A percentile compares a stretch with the other conserved stretches of the same genome.
phyloP scores from a whole-genome alignment of 2,888 invertebrate genomes.

The Drosophila dives region DNA sequence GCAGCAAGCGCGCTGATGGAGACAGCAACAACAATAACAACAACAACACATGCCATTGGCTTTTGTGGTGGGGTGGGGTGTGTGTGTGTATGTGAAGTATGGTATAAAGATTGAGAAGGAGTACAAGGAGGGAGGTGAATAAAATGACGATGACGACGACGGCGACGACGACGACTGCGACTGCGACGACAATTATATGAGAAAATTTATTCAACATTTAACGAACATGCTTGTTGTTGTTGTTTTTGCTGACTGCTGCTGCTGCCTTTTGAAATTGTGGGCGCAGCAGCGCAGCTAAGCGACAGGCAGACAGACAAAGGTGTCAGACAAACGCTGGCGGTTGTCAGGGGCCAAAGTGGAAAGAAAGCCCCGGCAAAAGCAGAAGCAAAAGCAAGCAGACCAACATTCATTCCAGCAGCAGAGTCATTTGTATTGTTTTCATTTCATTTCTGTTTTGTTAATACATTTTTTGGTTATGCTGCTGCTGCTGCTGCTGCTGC shows the following conservation, averaged over 20 bases:
- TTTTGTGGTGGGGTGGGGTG: conserved; percentile 39
- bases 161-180: conserved; percentile 34
- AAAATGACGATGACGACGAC: conserved; percentile 41
- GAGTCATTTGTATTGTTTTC: conserved; percentile 69
- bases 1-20: conserved; percentile 49
- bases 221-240: conserved; percentile 65
- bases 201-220: conserved; percentile 78
- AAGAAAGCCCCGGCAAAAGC: conserved; percentile 27
- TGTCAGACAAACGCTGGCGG: conserved; percentile 55
- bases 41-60: conserved; percentile 49
- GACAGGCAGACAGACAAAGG: conserved; percentile 53
- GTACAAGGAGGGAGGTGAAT: conserved; percentile 8
- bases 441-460: conserved; percentile 54
- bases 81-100: conserved; percentile 35
- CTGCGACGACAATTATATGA: conserved; percentile 70
- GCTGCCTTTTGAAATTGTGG: conserved; percentile 50
- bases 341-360: conserved; percentile 67
- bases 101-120: conserved; percentile 16
- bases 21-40: conserved; percentile 49
- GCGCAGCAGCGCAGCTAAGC: conserved; percentile 39
- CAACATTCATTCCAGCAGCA: conserved; percentile 24
- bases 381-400: conserved; percentile 15
- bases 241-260: conserved; percentile 23
- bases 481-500: conserved; percentile 14
- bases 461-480: conserved; percentile 27